phyloP scores from a whole-genome alignment of 1,140 invertebrate species.

The Colletes latitarsis region DNA sequence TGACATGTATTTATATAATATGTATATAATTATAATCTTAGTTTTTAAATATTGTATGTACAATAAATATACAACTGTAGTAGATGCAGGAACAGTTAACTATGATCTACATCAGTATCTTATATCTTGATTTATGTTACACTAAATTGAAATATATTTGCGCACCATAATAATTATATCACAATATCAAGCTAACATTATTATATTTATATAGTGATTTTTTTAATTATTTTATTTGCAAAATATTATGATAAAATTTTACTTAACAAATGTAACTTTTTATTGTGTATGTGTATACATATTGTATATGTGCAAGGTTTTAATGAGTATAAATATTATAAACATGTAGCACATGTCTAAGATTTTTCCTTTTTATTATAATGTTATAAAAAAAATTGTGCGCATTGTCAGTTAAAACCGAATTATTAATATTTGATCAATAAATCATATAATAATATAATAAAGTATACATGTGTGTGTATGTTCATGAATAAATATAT shows the following conservation, averaged over 20 bases:
- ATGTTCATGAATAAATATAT: constrained; percentile 36
- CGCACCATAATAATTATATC: constrained; percentile 68
- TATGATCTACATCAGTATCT: constrained; percentile 63
- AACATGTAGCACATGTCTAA: constrained; percentile 9
- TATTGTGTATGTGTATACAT: constrained; percentile 21
- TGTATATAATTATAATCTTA: constrained; percentile 71
- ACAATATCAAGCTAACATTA: constrained; percentile 66
- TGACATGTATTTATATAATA: constrained; percentile 66
- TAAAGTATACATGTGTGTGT: constrained; percentile 10
- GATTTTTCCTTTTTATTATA: constrained; percentile 18
- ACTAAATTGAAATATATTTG: constrained; percentile 58
- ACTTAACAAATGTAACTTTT: constrained; percentile 9
- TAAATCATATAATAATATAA: constrained; percentile 38
- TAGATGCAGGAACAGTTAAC: constrained; percentile 76
- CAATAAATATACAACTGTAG: constrained; percentile 76
- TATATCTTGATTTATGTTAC: constrained; percentile 47
- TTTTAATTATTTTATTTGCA: constrained; percentile 3
- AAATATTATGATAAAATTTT: constrained; percentile 24
- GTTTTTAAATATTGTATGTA: constrained; percentile 74
- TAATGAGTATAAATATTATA: background rate
- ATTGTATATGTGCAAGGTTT: constrained; percentile 17
- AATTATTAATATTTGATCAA: constrained; percentile 19
- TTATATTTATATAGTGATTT: constrained; percentile 15
- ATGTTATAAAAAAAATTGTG: constrained; percentile 51
- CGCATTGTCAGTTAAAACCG: constrained; percentile 41